Base-by-base conservation (phyloP, 2,888 invertebrate genomes). In the Ferdinandea cuprea region DNA sequence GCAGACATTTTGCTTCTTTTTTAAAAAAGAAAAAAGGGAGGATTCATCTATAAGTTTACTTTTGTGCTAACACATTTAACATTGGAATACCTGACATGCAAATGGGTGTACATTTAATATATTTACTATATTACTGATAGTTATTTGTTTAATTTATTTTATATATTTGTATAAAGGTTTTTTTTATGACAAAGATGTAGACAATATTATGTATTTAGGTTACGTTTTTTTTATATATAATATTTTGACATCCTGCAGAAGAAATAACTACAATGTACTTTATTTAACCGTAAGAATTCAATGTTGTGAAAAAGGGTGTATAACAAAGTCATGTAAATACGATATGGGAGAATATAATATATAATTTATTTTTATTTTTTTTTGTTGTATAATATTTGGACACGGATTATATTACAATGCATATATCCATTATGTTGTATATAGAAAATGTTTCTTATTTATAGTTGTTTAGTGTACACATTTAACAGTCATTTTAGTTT, bases 21-120 rank as follows among this genome's bases (percentile, higher is more conserved):
- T n/a, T n/a, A n/a, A n/a, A n/a, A n/a, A n/a, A 5, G 30, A 63
- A 65, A 50, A 61, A 72, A 54, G 54, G n/a, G 42, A 68, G 15
- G 48, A 68, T 58, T 56, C 28, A 69, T 63, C 40, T 73, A 72
- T 32, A 56, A 59, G 54, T 61, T 54, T 66, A 74, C 56, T 74
- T 80, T 81, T 81, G 81, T 81, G 81, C 81, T 76, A 59, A 71
- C 69, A 80, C 73, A 74, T 66, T 44, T 76, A 80, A 81, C 58
- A 71, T 77, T 37, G 59, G 65, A 81, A 65, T 81, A 76, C 44
- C 52, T 65, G 71, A 59, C 81, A 81, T 65, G 65, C 77, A 76
- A 71, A 65, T 76, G 59, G 15, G 59, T 69, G 61, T 68, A 80
- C 68, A 68, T 65, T 65, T 65, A 72, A 19, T 52, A 56, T 56